phyloP scores from a whole-genome alignment of 2,888 invertebrate genomes.

The Hermaeophaga mercurialis region DNA sequence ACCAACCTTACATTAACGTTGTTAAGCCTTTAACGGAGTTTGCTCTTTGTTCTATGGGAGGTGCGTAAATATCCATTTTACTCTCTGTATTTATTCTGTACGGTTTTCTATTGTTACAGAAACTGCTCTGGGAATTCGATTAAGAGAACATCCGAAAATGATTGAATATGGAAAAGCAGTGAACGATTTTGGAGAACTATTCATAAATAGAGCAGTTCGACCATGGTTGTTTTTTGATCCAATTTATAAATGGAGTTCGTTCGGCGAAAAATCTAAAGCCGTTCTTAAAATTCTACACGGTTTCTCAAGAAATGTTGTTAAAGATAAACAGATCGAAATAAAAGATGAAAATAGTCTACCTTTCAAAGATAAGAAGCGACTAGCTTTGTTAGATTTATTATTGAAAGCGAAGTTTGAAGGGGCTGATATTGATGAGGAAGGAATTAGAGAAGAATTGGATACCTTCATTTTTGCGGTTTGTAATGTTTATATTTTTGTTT shows the following conservation, averaged over 20 bases:
- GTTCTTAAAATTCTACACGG: conserved; percentile 25
- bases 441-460: conserved; percentile 66
- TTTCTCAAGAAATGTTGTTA: conserved; percentile 30
- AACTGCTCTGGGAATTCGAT: conserved; percentile 21
- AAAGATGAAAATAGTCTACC: background rate
- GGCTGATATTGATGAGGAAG: conserved; percentile 58
- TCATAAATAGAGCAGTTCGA: conserved; percentile 22
- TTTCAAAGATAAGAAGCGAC: conserved; percentile 42
- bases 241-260: conserved; percentile 5
- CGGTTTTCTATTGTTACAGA: conserved; percentile 8
- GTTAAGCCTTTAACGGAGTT: conserved; percentile 33
- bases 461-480: conserved; percentile 67
- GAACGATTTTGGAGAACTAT: conserved; percentile 20
- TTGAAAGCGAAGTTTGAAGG: conserved; percentile 60
- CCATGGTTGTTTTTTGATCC: conserved; percentile 29
- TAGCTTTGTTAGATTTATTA: conserved; percentile 64
- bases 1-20: conserved; percentile 31
- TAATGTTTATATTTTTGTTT: no score
- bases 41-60: conserved; percentile 35
- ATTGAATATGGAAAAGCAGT: conserved; percentile 31
- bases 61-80: conserved; percentile 16
- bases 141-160: conserved; percentile 5
- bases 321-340: conserved; percentile 21
- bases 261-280: conserved; percentile 9
- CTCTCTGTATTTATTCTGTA: background rate